phyloP scores from a whole-genome alignment of 2,797 vertebrate species.

The Chelonia mydas region DNA sequence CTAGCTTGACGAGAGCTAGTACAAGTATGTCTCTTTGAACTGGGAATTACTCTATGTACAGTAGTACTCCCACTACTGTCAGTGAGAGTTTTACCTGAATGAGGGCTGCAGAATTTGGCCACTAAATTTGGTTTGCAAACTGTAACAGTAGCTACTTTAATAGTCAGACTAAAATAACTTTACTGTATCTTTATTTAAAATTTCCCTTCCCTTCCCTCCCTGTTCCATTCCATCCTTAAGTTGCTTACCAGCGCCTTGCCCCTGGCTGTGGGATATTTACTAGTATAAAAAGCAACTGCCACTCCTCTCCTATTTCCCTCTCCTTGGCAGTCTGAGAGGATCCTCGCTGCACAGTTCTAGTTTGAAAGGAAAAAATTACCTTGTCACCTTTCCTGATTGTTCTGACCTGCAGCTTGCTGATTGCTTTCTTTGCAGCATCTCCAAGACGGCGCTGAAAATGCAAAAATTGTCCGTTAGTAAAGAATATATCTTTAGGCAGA shows the following conservation, averaged over 20 bases:
- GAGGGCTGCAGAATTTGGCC: not conserved
- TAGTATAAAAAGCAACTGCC: not conserved
- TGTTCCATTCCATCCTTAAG: accelerated
- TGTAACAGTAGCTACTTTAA: not conserved
- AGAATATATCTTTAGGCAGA: not conserved
- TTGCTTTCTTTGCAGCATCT: slow-evolving; percentile 98
- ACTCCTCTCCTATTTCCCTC: not conserved
- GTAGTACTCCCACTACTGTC: not conserved
- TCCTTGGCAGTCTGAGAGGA: not conserved
- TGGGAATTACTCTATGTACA: not conserved
- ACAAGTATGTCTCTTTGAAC: not conserved
- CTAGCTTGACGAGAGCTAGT: not conserved
- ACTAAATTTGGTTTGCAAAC: not conserved
- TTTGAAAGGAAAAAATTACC: slow-evolving; percentile 82
- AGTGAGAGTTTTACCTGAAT: not conserved
- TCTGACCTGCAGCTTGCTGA: slow-evolving; percentile 95
- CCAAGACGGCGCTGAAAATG: slow-evolving; percentile 92
- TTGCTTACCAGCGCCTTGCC: not conserved
- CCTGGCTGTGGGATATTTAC: not conserved
- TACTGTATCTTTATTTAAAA: not conserved
- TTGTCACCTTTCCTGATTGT: slow-evolving; percentile 98
- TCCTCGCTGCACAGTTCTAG: not conserved
- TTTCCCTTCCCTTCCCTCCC: not conserved
- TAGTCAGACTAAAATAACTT: not conserved
- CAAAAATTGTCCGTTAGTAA: slow-evolving; percentile 66